Evolutionary conservation across 1,140 invertebrate genomes (phyloP).

Genomic region (Scaptomyza graminum): DNA sequence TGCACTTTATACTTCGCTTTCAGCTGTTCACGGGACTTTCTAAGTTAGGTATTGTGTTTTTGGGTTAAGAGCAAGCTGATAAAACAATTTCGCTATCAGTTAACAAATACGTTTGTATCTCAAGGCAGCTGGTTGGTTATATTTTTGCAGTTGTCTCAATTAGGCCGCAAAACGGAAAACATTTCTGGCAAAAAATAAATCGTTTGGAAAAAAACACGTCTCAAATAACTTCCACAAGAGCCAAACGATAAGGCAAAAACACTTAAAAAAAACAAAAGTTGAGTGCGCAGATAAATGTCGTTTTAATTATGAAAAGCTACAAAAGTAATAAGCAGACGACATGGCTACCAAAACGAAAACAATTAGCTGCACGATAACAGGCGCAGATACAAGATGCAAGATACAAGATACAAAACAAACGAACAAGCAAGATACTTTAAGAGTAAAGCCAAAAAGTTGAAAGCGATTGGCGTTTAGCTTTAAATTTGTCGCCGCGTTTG

Average conservation of each 20-base stretch:
- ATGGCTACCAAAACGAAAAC: slow-evolving; percentile 70
- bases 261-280: background rate
- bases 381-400: slow-evolving; percentile 67
- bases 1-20: background rate
- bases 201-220: slow-evolving; percentile 14
- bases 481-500: slow-evolving; percentile 75
- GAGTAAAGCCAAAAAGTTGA: slow-evolving; percentile 47
- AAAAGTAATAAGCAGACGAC: slow-evolving; percentile 72
- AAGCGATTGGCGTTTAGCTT: slow-evolving; percentile 70
- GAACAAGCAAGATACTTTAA: slow-evolving; percentile 60
- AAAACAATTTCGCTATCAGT: slow-evolving; percentile 48
- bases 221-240: slow-evolving; percentile 34
- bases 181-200: slow-evolving; percentile 11
- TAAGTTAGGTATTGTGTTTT: slow-evolving; percentile 2
- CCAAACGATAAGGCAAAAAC: slow-evolving; percentile 37
- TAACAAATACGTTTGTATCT: slow-evolving; percentile 58
- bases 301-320: slow-evolving; percentile 69
- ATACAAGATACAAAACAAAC: slow-evolving; percentile 48
- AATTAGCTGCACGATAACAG: slow-evolving; percentile 77
- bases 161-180: slow-evolving; percentile 19
- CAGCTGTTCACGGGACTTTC: background rate
- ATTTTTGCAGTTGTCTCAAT: slow-evolving; percentile 56
- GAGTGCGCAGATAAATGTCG: slow-evolving; percentile 53
- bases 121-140: slow-evolving; percentile 44
- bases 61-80: slow-evolving; percentile 47